These are phyloP conservation scores for Malurus elegans DNA, from an alignment of 2,113 vertebrate genomes.

Conservation along the genomic window DNA sequence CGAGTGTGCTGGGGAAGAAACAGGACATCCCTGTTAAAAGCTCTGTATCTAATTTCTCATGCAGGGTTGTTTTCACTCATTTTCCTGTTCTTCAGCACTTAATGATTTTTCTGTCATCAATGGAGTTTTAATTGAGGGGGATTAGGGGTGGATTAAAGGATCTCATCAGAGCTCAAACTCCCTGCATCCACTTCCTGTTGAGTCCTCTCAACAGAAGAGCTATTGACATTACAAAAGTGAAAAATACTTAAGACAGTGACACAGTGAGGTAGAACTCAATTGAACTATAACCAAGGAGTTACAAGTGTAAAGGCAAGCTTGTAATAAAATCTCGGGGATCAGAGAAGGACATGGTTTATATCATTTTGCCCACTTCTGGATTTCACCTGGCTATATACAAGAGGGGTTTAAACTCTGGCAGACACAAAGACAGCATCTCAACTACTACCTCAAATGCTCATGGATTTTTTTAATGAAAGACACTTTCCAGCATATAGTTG, in stretches of 20 bases:
- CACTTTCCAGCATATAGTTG: neutral
- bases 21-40: constrained; percentile 1
- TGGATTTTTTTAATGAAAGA: constrained; percentile 31
- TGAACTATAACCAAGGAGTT: constrained; percentile 25
- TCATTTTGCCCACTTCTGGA: neutral
- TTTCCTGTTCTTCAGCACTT: constrained; percentile 67
- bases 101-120: constrained; percentile 71
- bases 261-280: constrained; percentile 7
- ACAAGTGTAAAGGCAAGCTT: neutral
- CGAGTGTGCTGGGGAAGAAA: neutral
- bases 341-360: neutral
- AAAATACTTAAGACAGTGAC: constrained; percentile 54
- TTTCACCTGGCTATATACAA: neutral
- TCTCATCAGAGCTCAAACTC: constrained; percentile 65
- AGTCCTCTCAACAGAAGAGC: constrained; percentile 66
- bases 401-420: neutral
- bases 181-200: constrained; percentile 63
- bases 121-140: constrained; percentile 72
- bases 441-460: neutral
- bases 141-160: constrained; percentile 74
- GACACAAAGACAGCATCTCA: neutral
- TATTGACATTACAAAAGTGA: constrained; percentile 59
- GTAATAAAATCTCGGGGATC: neutral
- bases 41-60: constrained; percentile 45
- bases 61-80: constrained; percentile 53